A percentile compares a stretch with the other conserved stretches of the same genome.
phyloP scores from a whole-genome alignment of 2,797 vertebrate genomes.

The Tapera naevia region DNA sequence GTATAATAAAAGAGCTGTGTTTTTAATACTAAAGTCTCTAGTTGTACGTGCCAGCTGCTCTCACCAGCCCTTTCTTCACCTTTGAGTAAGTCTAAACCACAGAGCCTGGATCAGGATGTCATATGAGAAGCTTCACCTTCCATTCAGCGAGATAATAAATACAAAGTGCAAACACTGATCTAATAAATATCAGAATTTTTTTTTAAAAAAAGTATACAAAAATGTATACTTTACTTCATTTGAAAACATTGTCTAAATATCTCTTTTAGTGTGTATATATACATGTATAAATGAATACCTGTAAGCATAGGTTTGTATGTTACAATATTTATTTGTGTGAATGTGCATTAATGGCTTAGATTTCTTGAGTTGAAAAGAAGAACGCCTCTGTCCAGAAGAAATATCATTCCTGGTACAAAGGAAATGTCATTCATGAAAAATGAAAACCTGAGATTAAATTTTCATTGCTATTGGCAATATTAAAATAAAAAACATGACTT shows the following conservation, averaged over 20 bases:
- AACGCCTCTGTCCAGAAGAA: background rate
- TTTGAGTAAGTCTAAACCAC: background rate
- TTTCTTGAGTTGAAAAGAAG: background rate
- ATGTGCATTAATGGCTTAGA: background rate
- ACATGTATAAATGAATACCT: background rate
- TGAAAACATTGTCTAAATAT: background rate
- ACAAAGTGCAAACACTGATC: background rate
- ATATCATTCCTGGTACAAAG: background rate
- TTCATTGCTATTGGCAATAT: background rate
- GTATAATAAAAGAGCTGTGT: background rate
- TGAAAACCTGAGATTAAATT: background rate
- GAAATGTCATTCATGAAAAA: background rate
- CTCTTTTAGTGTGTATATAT: background rate
- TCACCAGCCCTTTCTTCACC: background rate
- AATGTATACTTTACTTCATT: background rate
- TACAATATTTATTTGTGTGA: background rate
- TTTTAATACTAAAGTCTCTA: background rate
- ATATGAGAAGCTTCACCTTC: background rate
- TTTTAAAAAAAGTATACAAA: too few relatives aligned
- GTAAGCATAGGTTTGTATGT: background rate
- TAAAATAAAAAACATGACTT: background rate
- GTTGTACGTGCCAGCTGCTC: background rate
- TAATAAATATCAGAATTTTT: background rate
- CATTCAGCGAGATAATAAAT: background rate
- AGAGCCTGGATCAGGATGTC: background rate